Base-by-base conservation (phyloP, 1,140 invertebrate genomes). In the Hermetia illucens region DNA sequence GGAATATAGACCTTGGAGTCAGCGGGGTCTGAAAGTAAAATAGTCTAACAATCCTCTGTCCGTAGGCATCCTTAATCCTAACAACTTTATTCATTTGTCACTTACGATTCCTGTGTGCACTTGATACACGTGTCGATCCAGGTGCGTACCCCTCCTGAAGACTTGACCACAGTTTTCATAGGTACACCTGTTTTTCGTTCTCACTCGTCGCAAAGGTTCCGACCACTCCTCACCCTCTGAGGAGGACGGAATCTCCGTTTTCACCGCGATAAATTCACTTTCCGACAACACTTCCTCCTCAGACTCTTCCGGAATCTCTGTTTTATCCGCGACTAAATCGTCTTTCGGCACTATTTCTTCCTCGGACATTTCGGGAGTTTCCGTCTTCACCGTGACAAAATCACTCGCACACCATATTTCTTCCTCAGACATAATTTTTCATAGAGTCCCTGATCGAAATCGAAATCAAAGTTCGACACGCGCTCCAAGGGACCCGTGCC, bases 101-200 rank as follows among this genome's bases (percentile, higher is more conserved):
- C 45, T 50, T 44, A 58, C 55, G 21, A 55, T 38, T 35, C 55
- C 55, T 2, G 53, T 54, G 19, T 58, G 55, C 20, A n/a, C n/a
- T n/a, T 58, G 50, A 32, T 44, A 58, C 30, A 56, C 55, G 42
- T 58, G 55, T n/a, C 53, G 52, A 38, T 58, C 55, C 38, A 58
- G 43, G 3, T 56, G 50, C 22, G 53, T 52, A 34, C 53, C 39
- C 1, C 55, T 51, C 30, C 51, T 58, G 8, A 58, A 58, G 5
- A 17, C 52, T 16, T 44, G 44, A 0, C 36, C 37, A 25, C 55
- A 58, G 4, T 41, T 41, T 3, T 13, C 35, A 27, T 53, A 45
- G 16, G 39, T 52, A 34, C 55, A 58, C 9, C 22, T 36, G 35
- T 58, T 35, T 56, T 55, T 3, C 45, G 42, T 1, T 50, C 53